phyloP scores from a whole-genome alignment of 2,888 invertebrate genomes.

The Drosophila merina region DNA sequence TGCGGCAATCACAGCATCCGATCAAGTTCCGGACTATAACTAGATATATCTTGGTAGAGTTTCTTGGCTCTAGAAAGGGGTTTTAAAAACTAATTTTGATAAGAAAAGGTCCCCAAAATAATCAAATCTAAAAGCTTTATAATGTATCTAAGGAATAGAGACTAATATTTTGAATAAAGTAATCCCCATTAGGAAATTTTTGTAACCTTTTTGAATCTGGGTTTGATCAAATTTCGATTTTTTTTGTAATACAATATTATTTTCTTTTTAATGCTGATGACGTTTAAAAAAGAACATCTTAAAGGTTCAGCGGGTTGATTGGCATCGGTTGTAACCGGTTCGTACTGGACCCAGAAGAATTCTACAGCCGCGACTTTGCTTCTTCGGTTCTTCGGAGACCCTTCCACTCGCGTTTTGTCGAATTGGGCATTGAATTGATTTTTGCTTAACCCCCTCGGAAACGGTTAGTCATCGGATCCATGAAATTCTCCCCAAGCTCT shows the following conservation, averaged over 20 bases:
- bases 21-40: constrained; percentile 1
- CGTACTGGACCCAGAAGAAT: constrained; percentile 40
- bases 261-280: constrained; percentile 22
- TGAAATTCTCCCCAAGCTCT: not conserved
- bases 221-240: too few relatives aligned
- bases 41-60: not conserved
- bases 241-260: not conserved
- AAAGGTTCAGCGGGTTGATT: constrained; percentile 50
- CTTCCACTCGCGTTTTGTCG: not conserved
- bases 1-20: constrained; percentile 41
- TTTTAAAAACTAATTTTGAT: too few relatives aligned
- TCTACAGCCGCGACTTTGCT: constrained; percentile 2
- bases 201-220: too few relatives aligned
- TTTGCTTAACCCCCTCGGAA: constrained; percentile 46
- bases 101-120: too few relatives aligned
- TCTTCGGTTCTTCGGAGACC: not conserved
- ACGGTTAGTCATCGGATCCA: constrained; percentile 54
- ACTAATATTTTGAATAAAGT: too few relatives aligned
- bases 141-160: too few relatives aligned
- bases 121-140: too few relatives aligned
- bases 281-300: constrained; percentile 23
- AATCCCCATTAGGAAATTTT: too few relatives aligned
- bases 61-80: too few relatives aligned
- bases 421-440: constrained; percentile 58
- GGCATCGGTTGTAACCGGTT: constrained; percentile 65